Evolutionary conservation across 2,797 vertebrate genomes (phyloP), one percentile per base, ranked within the genome.

Genomic region (Diglossa cyanea): DNA sequence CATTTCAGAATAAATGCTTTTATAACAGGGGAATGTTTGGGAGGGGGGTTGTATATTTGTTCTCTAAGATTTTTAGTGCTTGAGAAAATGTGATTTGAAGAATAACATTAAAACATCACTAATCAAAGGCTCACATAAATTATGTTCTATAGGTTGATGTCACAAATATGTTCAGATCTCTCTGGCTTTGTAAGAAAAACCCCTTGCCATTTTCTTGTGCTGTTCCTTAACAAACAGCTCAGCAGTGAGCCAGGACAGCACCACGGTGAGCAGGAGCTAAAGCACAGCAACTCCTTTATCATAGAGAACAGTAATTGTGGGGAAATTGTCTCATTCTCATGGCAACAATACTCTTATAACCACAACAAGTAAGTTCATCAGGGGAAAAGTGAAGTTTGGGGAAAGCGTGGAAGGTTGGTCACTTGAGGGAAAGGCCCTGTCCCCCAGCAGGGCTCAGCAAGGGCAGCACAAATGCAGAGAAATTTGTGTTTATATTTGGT

Each of bases 201-300:
- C 1, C 25, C 31, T 44, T 61, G 42, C 53, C 30, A 31, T 88
- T 83, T 93, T 53, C 40, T 48, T 17, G 18, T 10, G 33, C 30
- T 55, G 35, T 58, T 95, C 90, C 65, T 54, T 75, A 70, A 30
- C 54, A 95, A 85, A 57, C 23, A 87, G 40, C 39, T 93, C 75
- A 76, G 55, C 71, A 73, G 58, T 1, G 23, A 78, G 54, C 78
- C n/a, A 85, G 50, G 16, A 33, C 30, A 80, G 63, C 61, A 48
- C 25, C 28, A 79, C 1, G 9, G 30, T 1, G 58, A 94, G 67
- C 72, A 60, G 42, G 39, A 82, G 37, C 92, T 75, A 13, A 86
- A 80, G 21, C 40, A 33, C 19, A 79, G 45, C 5, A 8, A 45
- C 65, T 92, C 58, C 72, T 53, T 20, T 9, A 39, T 15, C 26